phyloP scores from a whole-genome alignment of 2,113 vertebrate species.

The Hypanus sabinus region DNA sequence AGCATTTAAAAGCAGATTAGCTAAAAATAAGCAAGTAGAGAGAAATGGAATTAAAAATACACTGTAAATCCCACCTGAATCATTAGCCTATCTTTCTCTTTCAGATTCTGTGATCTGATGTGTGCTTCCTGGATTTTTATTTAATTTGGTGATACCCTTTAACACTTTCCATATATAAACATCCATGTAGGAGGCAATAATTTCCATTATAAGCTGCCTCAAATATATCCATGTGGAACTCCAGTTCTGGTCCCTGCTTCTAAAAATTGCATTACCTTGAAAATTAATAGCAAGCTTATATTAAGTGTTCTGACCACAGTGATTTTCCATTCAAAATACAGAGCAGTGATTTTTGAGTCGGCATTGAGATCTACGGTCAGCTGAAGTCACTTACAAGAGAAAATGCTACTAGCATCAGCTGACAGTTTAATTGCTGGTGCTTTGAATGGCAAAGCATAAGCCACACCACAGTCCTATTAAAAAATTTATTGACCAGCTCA shows the following conservation, averaged over 20 bases:
- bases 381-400: slow-evolving; percentile 60
- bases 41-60: background rate
- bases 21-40: background rate
- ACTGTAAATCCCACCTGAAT: background rate
- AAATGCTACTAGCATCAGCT: slow-evolving; percentile 50
- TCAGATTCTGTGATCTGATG: background rate
- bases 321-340: background rate
- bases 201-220: background rate
- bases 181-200: background rate
- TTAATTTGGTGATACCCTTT: slow-evolving; percentile 4
- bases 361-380: slow-evolving; percentile 47
- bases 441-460: slow-evolving; percentile 68
- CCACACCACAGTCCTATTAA: slow-evolving; percentile 61
- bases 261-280: background rate
- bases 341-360: background rate
- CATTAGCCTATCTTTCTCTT: background rate
- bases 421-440: slow-evolving; percentile 58
- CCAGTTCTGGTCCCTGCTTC: background rate
- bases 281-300: background rate
- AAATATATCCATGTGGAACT: background rate
- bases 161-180: background rate
- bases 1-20: background rate
- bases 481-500: slow-evolving; percentile 73
- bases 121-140: background rate
- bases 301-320: background rate